Conservation (phyloP, 1,140 invertebrate genomes). For the Andrena cerasifolii region DNA sequence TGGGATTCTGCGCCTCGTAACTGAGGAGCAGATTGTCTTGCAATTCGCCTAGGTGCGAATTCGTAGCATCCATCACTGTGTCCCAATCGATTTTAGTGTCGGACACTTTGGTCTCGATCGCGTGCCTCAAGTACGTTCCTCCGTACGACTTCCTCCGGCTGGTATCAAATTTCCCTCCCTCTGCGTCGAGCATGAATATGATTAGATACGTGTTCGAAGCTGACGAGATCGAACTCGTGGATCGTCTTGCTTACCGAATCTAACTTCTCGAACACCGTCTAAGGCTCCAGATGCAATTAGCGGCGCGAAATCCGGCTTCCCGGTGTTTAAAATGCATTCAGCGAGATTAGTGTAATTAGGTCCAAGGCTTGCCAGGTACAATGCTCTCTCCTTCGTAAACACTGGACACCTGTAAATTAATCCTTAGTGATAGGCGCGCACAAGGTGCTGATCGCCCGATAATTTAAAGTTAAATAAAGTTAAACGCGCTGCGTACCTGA, state of each 20-base stretch:
- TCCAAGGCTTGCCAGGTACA: conserved; percentile 81
- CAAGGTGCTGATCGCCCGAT: conserved; percentile 13
- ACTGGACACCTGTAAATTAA: conserved; percentile 77
- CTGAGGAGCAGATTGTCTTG: conserved; percentile 84
- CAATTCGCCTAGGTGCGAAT: conserved; percentile 81
- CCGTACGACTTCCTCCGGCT: conserved; percentile 76
- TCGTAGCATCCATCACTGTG: conserved; percentile 77
- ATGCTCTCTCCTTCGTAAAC: conserved; percentile 80
- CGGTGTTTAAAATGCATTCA: conserved; percentile 80
- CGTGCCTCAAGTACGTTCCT: conserved; percentile 73
- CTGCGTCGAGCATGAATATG: conserved; percentile 49
- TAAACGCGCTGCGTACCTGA: conserved; percentile 72
- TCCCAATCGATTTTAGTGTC: conserved; percentile 81
- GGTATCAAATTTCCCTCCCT: conserved; percentile 75
- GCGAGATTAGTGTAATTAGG: conserved; percentile 83
- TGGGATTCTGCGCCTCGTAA: conserved; percentile 84
- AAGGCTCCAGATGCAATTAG: conserved; percentile 79
- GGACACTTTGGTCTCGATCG: conserved; percentile 74
- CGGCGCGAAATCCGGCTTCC: conserved; percentile 80
- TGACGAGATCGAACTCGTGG: background rate
- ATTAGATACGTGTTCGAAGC: background rate
- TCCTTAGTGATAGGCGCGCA: background rate
- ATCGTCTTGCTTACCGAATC: conserved; percentile 67
- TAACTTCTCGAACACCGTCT: conserved; percentile 75
- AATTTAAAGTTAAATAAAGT: background rate